Evolutionary conservation across 2,888 invertebrate species (phyloP).

Genomic region (Caradrina kadenii): DNA sequence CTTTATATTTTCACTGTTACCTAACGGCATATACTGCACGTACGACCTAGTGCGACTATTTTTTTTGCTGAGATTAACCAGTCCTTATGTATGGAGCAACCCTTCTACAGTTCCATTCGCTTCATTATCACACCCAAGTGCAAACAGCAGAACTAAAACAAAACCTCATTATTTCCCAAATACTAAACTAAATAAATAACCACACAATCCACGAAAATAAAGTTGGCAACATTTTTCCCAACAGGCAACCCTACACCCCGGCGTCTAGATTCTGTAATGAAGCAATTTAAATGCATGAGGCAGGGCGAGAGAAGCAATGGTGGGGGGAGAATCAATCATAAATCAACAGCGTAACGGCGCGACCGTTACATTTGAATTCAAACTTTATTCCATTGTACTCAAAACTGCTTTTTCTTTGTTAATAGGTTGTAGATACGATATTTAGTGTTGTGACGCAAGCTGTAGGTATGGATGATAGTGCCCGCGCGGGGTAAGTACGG

Average conservation of each 20-base stretch:
- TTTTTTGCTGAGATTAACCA: background rate
- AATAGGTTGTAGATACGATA: conserved; percentile 40
- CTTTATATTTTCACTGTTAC: too few relatives aligned
- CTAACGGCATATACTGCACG: background rate
- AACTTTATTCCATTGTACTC: background rate
- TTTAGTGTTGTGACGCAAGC: conserved; percentile 48
- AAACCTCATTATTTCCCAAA: conserved; percentile 50
- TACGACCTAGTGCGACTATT: background rate
- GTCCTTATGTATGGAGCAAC: background rate
- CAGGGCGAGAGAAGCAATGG: conserved; percentile 89
- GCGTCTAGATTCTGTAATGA: conserved; percentile 90
- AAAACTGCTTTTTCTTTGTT: conserved; percentile 56
- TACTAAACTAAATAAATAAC: conserved; percentile 64
- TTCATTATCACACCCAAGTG: conserved; percentile 42
- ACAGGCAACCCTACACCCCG: conserved; percentile 86
- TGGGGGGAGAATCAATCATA: conserved; percentile 78
- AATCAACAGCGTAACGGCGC: conserved; percentile 69
- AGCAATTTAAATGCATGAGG: conserved; percentile 92
- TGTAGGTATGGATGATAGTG: conserved; percentile 90
- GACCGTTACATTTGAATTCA: conserved; percentile 52
- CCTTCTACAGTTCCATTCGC: conserved; percentile 1
- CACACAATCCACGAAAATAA: conserved; percentile 61
- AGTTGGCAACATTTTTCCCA: conserved; percentile 72
- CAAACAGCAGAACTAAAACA: conserved; percentile 48
- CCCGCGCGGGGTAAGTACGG: conserved; percentile 87